Evolutionary conservation across 2,888 invertebrate species (phyloP), one percentile per base, ranked within the genome.

Genomic region (Amphipoea oculea): DNA sequence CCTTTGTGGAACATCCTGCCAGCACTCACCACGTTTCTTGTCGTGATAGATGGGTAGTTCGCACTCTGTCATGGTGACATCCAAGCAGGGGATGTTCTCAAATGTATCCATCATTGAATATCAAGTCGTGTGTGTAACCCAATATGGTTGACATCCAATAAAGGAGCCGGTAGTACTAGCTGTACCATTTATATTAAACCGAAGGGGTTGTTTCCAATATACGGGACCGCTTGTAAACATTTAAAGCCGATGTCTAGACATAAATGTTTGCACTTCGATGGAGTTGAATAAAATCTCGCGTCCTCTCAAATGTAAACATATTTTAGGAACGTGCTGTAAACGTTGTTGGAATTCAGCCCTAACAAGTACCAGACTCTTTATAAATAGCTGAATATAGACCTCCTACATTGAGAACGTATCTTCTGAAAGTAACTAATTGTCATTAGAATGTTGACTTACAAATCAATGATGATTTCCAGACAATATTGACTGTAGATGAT

Each of bases 191-290:
- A 81, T 84, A 81, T 84, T 70, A 70, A 84, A 84, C 48, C 42
- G 48, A 81, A 84, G 85, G 80, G 83, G 84, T 84, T 84, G 84
- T 84, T 73, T 66, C 65, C 83, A 84, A 84, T 84, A 80, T 81
- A 72, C 72, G 54, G 81, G 45, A 60, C 72, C 76, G 20, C 72
- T 73, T 70, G 84, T 84, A 81, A 83, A 84, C 85, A 84, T 70
- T 73, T 71, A 81, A 84, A 84, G 85, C 77, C 83, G 70, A 57
- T 76, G 83, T 84, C 83, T 84, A 84, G 83, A 84, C 83, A 63
- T 72, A 84, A 77, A 77, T 84, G 81, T 81, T 81, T 84, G 85
- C 85, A 81, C 83, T 84, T 81, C 73, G 73, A 66, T 77, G 77
- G 67, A 84, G 81, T 73, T 84, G 76, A 76, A 84, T 84, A 66